Percentiles rank a stretch among this genome's conserved stretches.
Evolutionary conservation across 2,888 invertebrate genomes (phyloP).

Genomic region (Idaea aversata): DNA sequence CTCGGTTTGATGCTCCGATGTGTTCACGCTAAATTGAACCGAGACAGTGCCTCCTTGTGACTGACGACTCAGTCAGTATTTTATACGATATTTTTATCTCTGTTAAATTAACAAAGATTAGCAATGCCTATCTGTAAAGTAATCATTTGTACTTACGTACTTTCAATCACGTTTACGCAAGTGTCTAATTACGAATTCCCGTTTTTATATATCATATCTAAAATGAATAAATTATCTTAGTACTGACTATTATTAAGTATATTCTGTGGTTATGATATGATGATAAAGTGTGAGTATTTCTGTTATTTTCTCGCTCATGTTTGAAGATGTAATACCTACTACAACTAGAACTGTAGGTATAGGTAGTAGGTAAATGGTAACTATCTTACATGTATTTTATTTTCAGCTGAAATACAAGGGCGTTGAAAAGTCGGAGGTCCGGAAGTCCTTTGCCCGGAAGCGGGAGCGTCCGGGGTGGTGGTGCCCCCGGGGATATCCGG

Average conservation of each 20-base stretch:
- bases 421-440: constrained; percentile 43
- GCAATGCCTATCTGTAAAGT: not conserved
- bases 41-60: constrained; percentile 67
- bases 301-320: too few species aligned
- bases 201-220: not conserved
- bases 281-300: too few species aligned
- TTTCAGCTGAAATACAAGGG: constrained; percentile 33
- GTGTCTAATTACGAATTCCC: not conserved
- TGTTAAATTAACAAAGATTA: not conserved
- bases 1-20: constrained; percentile 56
- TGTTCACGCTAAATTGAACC: constrained; percentile 72
- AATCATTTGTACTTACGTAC: not conserved
- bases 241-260: too few species aligned
- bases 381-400: constrained; percentile 20
- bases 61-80: constrained; percentile 36
- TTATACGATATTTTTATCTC: not conserved
- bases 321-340: not conserved
- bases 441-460: constrained; percentile 58
- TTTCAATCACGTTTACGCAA: not conserved
- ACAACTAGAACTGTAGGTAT: not conserved
- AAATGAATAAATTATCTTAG: too few species aligned
- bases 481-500: constrained; percentile 44
- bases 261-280: too few species aligned
- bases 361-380: not conserved
- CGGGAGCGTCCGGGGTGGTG: constrained; percentile 29